Evolutionary conservation across 1,140 invertebrate species (phyloP).

Genomic region (Panagrolaimus sp.): DNA sequence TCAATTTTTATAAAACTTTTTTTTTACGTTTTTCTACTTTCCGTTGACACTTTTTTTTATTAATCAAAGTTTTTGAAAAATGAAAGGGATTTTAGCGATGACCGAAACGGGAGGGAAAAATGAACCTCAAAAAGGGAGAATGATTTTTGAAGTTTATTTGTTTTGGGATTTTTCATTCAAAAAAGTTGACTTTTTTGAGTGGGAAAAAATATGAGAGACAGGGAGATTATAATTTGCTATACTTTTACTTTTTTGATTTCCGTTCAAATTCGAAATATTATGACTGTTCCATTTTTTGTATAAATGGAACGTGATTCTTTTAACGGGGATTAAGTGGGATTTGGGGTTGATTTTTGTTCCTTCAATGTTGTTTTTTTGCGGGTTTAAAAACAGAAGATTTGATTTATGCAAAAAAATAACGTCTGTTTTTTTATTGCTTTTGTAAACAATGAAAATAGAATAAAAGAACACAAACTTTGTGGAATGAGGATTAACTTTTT

Average conservation of each 20-base stretch:
- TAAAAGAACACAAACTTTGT: neutral
- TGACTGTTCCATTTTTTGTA: neutral
- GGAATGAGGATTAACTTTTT: neutral
- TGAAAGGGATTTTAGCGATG: too few species aligned
- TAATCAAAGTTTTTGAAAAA: neutral
- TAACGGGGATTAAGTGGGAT: neutral
- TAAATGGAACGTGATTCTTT: neutral
- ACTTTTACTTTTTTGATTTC: neutral
- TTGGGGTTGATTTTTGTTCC: neutral
- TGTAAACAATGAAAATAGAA: neutral
- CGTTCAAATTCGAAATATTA: too few species aligned
- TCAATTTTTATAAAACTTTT: neutral
- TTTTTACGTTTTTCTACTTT: neutral
- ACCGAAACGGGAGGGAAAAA: neutral
- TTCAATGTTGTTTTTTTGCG: neutral
- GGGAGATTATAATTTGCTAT: neutral
- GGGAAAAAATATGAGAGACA: conserved; percentile 2
- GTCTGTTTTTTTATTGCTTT: neutral
- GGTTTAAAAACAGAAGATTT: neutral
- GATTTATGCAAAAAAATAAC: neutral
- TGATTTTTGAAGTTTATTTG: too few species aligned
- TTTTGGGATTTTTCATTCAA: too few species aligned
- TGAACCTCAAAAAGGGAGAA: neutral
- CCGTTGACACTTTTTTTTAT: too few species aligned
- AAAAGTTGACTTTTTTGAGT: neutral